Evolutionary conservation across 2,888 invertebrate genomes (phyloP), one percentile per base, ranked within the genome.

Genomic region (Neria commutata): DNA sequence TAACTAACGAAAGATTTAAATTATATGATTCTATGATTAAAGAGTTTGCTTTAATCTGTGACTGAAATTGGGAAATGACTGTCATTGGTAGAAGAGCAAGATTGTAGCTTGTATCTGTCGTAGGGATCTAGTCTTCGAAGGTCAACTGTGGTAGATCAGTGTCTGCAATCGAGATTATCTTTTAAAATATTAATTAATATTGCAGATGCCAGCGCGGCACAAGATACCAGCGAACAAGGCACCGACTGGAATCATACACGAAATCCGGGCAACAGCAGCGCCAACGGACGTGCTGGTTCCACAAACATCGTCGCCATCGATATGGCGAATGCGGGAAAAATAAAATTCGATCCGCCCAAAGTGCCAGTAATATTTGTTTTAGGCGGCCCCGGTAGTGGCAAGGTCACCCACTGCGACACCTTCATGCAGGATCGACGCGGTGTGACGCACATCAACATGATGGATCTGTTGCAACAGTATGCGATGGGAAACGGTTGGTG

Each of bases 331-430:
- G 86, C 86, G 66, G 90, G 90, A 74, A 88, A 89, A 72, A 89
- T 93, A 82, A 91, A 91, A 81, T 93, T 93, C 81, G 92, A 93
- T 83, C 86, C 90, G 66, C 93, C 93, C 50, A 89, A 88, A 79
- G 92, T 92, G 74, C 94, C 94, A 59, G 92, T 94, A 79, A 91
- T 94, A 84, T 94, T 94, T 82, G 88, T 94, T 67, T 86, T 94
- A 81, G 93, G 97, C 74, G 97, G 97, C 65, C 97, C 97, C 66
- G 97, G 96, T 71, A 95, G 95, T 83, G 97, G 97, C 47, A 97
- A 97, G 89, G 96, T 97, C 85, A 97, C 97, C 75, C 96, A 97
- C 82, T 97, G 97, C 84, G 95, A 94, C 82, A 92, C 90, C 75
- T 84, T 94, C 74, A 91, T 91, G 88, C 91, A 92, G 83, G 94